Conservation (phyloP, 2,888 invertebrate species). For the Noctuana brunneofusca region DNA sequence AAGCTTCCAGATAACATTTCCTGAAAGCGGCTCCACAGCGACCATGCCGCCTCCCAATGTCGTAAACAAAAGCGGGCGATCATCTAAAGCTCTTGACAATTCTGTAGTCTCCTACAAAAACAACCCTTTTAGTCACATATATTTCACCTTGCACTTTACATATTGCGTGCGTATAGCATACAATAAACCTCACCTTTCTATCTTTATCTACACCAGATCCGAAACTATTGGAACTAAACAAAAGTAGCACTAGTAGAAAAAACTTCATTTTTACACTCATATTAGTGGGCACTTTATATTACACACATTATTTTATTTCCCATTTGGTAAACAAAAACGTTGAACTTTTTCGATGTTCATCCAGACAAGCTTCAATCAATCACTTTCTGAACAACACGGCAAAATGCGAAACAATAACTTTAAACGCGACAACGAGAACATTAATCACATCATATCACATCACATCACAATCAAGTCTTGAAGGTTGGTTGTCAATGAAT, state of each 20-base stretch:
- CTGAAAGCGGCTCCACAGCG: slow-evolving; percentile 93
- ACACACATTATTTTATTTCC: slow-evolving; percentile 29
- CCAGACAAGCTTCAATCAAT: background rate
- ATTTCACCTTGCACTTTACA: slow-evolving; percentile 41
- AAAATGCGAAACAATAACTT: background rate
- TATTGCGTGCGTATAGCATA: slow-evolving; percentile 43
- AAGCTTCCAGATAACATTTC: slow-evolving; percentile 94
- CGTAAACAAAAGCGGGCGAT: slow-evolving; percentile 92
- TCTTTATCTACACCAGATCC: slow-evolving; percentile 61
- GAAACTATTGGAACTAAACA: slow-evolving; percentile 60
- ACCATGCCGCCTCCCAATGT: slow-evolving; percentile 96
- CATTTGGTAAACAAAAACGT: slow-evolving; percentile 1
- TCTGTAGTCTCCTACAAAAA: slow-evolving; percentile 83
- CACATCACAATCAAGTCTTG: no score
- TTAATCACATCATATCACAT: no score
- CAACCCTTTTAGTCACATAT: slow-evolving; percentile 38
- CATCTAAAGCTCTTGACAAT: slow-evolving; percentile 85
- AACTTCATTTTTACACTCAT: slow-evolving; percentile 54
- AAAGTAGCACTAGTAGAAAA: slow-evolving; percentile 57
- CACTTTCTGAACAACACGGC: slow-evolving; percentile 4
- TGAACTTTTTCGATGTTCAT: background rate
- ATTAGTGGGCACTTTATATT: slow-evolving; percentile 3
- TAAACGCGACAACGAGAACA: background rate
- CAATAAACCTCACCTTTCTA: slow-evolving; percentile 59
- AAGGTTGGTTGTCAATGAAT: no score